Conservation (phyloP, 2,113 vertebrate genomes). For the Athene noctua region DNA sequence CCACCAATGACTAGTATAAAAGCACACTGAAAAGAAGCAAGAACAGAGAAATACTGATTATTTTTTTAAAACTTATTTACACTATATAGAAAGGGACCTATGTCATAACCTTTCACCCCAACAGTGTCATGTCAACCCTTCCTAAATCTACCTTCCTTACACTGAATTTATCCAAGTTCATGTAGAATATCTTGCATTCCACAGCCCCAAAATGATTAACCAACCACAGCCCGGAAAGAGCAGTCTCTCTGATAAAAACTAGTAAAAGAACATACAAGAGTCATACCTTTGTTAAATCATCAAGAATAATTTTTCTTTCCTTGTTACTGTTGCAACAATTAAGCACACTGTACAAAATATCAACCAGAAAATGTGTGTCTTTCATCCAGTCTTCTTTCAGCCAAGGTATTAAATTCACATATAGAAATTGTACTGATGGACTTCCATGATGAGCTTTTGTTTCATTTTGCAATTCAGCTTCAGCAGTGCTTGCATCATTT, state of each 20-base stretch:
- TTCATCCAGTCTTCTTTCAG: constrained; percentile 78
- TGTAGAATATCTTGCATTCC: neutral
- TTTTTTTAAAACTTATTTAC: neutral
- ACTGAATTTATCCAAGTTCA: neutral
- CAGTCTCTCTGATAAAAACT: neutral
- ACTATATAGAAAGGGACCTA: neutral
- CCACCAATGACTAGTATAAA: neutral
- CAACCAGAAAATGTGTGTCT: constrained; percentile 83
- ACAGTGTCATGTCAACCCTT: neutral
- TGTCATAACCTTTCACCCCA: neutral
- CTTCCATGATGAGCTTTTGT: constrained; percentile 53
- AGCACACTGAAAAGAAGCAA: neutral
- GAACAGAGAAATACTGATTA: neutral
- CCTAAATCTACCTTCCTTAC: neutral
- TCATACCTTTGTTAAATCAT: constrained; percentile 83
- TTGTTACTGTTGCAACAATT: constrained; percentile 77
- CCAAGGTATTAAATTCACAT: constrained; percentile 84
- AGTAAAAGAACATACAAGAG: neutral
- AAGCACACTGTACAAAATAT: constrained; percentile 92
- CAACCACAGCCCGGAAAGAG: neutral
- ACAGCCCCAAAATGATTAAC: neutral
- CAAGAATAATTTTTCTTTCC: constrained; percentile 84
- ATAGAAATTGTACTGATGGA: constrained; percentile 84
- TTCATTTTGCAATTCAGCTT: constrained; percentile 10
- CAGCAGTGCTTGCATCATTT: neutral